These are phyloP conservation scores for Pentalonia nigronervosa DNA, from an alignment of 1,140 invertebrate species.

Conservation along the genomic window DNA sequence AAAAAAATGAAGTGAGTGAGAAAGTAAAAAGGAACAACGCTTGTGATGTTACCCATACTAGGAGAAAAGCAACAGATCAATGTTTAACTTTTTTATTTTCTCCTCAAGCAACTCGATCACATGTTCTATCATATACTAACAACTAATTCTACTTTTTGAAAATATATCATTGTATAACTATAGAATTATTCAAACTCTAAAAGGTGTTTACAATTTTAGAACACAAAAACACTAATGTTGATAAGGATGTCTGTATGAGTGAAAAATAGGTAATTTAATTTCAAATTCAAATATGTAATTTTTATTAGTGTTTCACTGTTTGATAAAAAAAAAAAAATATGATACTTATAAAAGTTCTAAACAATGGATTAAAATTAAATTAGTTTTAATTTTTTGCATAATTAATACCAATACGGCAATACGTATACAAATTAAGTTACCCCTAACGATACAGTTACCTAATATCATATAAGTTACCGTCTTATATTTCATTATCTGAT, in stretches of 20 bases:
- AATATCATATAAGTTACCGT: neutral
- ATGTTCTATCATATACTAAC: neutral
- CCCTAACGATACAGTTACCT: neutral
- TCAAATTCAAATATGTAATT: neutral
- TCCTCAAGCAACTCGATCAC: neutral
- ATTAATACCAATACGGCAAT: neutral
- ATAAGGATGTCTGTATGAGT: neutral
- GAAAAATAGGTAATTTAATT: neutral
- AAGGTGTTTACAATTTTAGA: neutral
- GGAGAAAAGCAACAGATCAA: neutral
- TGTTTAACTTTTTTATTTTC: conserved; percentile 1
- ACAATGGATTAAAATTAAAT: neutral
- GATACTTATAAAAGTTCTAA: neutral
- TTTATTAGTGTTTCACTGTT: neutral
- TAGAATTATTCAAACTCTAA: neutral
- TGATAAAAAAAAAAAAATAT: neutral
- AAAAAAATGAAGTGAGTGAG: neutral
- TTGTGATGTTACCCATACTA: neutral
- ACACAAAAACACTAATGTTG: neutral
- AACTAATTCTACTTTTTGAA: neutral
- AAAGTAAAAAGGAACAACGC: neutral
- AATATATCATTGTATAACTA: neutral
- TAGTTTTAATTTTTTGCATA: neutral
- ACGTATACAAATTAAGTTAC: no score
- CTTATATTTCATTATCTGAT: neutral